A percentile compares a stretch with the other conserved stretches of the same genome.
Conservation (phyloP, 2,113 vertebrate genomes). For the Nettapus auritus region DNA sequence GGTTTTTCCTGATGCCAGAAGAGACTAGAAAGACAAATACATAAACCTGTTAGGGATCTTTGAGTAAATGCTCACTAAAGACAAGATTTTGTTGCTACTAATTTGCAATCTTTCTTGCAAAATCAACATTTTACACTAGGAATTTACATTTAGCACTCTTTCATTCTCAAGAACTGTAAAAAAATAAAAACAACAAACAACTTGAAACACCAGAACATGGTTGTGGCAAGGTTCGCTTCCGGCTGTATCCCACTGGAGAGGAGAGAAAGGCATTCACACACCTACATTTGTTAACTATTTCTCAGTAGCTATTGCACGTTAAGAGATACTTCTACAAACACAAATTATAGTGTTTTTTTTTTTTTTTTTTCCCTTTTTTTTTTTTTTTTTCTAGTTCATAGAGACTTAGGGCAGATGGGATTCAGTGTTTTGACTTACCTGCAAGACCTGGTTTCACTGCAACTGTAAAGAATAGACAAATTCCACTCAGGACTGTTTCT, state of each 20-base stretch:
- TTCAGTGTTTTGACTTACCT: background rate
- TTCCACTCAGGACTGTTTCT: background rate
- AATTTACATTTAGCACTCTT: background rate
- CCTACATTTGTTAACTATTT: background rate
- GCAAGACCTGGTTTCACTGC: background rate
- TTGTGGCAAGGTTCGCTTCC: background rate
- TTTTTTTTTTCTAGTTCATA: background rate
- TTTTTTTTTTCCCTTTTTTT: background rate
- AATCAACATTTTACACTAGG: background rate
- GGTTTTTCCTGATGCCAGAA: background rate
- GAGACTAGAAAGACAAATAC: background rate
- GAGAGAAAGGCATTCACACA: background rate
- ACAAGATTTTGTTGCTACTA: background rate
- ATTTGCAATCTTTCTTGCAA: background rate
- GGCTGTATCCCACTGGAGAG: background rate
- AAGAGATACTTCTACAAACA: background rate
- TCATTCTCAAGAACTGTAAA: background rate
- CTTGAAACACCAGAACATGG: background rate
- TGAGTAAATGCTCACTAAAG: background rate
- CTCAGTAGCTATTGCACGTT: background rate
- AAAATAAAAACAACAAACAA: background rate
- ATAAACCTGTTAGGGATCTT: background rate
- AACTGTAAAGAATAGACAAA: background rate
- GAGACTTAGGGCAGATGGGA: background rate
- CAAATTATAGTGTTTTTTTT: background rate